phyloP scores from a whole-genome alignment of 2,113 vertebrate genomes.

The Corythornis cristatus region DNA sequence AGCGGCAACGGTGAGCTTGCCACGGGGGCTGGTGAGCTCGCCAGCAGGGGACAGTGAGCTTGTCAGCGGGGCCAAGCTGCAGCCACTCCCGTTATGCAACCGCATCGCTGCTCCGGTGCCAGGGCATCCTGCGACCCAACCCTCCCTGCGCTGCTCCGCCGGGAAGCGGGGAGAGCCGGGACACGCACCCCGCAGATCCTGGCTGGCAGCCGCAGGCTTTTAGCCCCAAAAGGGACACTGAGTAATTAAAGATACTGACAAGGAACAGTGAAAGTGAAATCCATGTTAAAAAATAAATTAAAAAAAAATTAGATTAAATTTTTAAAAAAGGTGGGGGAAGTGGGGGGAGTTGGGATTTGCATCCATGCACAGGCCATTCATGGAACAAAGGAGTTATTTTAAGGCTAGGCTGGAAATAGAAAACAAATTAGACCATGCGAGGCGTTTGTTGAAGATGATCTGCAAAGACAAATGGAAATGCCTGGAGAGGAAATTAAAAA shows the following conservation, averaged over 20 bases:
- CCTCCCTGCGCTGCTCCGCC: background rate
- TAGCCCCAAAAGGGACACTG: background rate
- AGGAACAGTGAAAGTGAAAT: background rate
- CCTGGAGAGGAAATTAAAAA: conserved; percentile 31
- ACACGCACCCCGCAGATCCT: background rate
- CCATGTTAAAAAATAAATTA: background rate
- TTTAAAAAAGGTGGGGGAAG: too few species aligned
- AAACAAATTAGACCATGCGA: conserved; percentile 42
- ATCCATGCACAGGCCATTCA: conserved; percentile 28
- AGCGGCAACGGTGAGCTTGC: background rate
- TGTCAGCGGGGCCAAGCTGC: background rate
- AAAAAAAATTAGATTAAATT: too few species aligned
- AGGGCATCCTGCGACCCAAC: background rate
- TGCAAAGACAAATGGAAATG: conserved; percentile 55
- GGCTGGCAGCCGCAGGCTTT: background rate
- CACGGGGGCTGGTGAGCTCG: fast-evolving
- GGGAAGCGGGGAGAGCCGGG: fast-evolving
- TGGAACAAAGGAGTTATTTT: conserved; percentile 63
- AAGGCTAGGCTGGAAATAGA: conserved; percentile 54
- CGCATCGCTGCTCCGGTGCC: fast-evolving
- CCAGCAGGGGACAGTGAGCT: background rate
- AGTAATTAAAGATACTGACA: background rate
- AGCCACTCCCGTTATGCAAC: background rate
- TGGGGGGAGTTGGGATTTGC: background rate
- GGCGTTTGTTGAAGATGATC: conserved; percentile 55